These are phyloP conservation scores for Cheilosia grossa DNA, from an alignment of 2,888 invertebrate genomes.

Conservation along the genomic window DNA sequence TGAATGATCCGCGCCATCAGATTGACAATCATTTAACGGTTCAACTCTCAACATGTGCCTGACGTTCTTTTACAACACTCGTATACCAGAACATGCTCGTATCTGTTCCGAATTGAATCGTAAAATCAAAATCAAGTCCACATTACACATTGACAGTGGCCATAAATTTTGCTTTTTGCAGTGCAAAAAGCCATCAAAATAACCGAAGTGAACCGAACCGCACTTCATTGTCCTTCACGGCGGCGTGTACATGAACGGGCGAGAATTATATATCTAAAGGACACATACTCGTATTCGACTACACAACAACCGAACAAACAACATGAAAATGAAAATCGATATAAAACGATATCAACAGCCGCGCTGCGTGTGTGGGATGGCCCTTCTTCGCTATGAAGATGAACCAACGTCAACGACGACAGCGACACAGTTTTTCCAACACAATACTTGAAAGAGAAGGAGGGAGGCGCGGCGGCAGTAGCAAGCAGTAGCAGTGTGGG, in stretches of 20 bases:
- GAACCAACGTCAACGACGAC: background rate
- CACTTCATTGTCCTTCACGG: slow-evolving; percentile 65
- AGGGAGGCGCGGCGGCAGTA: slow-evolving; percentile 9
- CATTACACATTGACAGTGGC: slow-evolving; percentile 63
- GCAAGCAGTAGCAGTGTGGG: background rate
- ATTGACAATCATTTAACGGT: slow-evolving; percentile 71
- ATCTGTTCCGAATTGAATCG: slow-evolving; percentile 66
- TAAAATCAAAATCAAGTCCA: slow-evolving; percentile 72
- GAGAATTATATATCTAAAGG: slow-evolving; percentile 12
- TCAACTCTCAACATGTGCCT: slow-evolving; percentile 48
- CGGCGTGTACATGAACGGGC: slow-evolving; percentile 3
- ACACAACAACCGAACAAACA: slow-evolving; percentile 26
- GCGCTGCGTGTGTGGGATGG: slow-evolving; percentile 19
- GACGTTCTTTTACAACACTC: background rate
- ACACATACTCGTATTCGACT: slow-evolving; percentile 9
- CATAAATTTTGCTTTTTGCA: slow-evolving; percentile 50
- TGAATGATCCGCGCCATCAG: slow-evolving; percentile 34
- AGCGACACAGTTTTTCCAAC: slow-evolving; percentile 35
- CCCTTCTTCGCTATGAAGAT: background rate
- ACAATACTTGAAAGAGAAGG: slow-evolving; percentile 31
- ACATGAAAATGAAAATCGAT: slow-evolving; percentile 60
- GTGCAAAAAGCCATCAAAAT: slow-evolving; percentile 56
- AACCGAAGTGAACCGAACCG: slow-evolving; percentile 66
- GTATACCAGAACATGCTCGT: background rate
- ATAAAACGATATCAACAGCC: slow-evolving; percentile 60